Evolutionary conservation across 2,888 invertebrate genomes (phyloP).

Genomic region (Emmelina monodactyla): DNA sequence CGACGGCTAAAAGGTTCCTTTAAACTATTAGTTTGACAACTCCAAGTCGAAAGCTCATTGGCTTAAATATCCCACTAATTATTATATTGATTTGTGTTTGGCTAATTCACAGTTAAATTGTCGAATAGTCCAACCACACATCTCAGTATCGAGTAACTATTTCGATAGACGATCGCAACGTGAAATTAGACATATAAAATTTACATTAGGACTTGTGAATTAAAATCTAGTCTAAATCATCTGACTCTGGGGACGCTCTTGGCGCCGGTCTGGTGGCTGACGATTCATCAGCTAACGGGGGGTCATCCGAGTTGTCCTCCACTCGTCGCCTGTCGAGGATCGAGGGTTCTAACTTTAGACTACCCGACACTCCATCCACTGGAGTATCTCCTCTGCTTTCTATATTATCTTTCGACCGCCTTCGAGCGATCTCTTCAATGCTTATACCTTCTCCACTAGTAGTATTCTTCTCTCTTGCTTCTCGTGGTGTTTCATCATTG

Average conservation of each 20-base stretch:
- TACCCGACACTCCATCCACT: conserved; percentile 4
- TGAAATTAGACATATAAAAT: too few relatives aligned
- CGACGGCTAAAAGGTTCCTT: too few relatives aligned
- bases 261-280: conserved; percentile 24
- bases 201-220: too few relatives aligned
- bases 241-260: conserved; percentile 40
- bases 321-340: conserved; percentile 49
- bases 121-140: too few relatives aligned
- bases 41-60: too few relatives aligned
- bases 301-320: conserved; percentile 23
- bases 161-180: too few relatives aligned
- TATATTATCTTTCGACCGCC: conserved; percentile 24
- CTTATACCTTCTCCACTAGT: conserved; percentile 26
- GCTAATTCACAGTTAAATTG: too few relatives aligned
- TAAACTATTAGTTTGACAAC: too few relatives aligned
- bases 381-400: conserved; percentile 9
- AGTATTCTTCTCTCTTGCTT: conserved; percentile 7
- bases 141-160: too few relatives aligned
- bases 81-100: too few relatives aligned
- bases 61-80: too few relatives aligned
- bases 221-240: conserved; percentile 45
- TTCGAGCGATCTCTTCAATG: conserved; percentile 45
- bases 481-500: too few relatives aligned
- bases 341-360: conserved; percentile 24
- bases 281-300: conserved; percentile 21